Base-by-base conservation (phyloP, 2,888 invertebrate genomes). In the Pogonocherus hispidulus region DNA sequence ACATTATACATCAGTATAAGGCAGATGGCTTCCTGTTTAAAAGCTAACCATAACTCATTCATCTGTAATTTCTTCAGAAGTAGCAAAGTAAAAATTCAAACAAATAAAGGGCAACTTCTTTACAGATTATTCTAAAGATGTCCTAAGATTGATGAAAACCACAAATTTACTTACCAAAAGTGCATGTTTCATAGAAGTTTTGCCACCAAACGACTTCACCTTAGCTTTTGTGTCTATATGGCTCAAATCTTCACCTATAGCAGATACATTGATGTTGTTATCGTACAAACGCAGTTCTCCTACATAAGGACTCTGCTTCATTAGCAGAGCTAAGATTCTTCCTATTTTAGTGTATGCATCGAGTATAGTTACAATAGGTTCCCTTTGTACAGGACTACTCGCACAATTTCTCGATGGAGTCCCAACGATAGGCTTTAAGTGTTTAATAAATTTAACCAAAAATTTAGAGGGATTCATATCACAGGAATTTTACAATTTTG, bases 261-360 rank as follows among this genome's bases (percentile, higher is more conserved):
- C 75, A 67, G 78, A 78, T 8, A 80, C 72, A 41, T 74, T 73
- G 20, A 74, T 70, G 11, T 73, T 70, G 51, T 74, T 78, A 35
- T 84, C 84, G 67, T 82, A 83, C 6, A 86, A 66, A 32, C 84
- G 71, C 16, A 86, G 64, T 67, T 84, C 84, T 3, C 82, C 76
- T 18, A 85, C 76, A 3, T 76, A 22, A 0, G 78, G 77, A 59
- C 77, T 79, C 69, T 83, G 82, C 69, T 85, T 85, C 22, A 85
- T 69, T 6, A 84, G 72, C 1, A 85, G 67, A 16, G 81, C 81
- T 1, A 81, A 65, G 19, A 73, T 70, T 62, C 66, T 63, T 6
- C 82, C 82, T n/a, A 80, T 69, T 56, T 66, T 74, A n/a, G 71
- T 69, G 9, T 62, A 67, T 6, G 76, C 74, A 55, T 78, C 74